Conservation (phyloP, 2,888 invertebrate species). For the Coenonympha glycerion region DNA sequence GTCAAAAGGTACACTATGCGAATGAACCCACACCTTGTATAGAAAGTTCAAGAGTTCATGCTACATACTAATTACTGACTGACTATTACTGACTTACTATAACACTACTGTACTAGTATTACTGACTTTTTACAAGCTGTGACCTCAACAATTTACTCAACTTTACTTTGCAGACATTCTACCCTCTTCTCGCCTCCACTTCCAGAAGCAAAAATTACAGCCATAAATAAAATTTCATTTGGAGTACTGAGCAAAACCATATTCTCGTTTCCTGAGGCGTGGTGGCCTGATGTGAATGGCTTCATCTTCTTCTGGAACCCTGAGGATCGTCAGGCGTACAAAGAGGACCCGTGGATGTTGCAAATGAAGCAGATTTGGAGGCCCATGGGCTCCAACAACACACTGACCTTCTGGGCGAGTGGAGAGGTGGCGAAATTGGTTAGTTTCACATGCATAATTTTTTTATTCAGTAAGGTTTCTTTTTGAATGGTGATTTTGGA, state of each 20-base stretch:
- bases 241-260: conserved; percentile 81
- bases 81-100: too few species aligned
- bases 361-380: conserved; percentile 37
- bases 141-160: too few species aligned
- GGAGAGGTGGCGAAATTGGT: conserved; percentile 30
- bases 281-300: conserved; percentile 71
- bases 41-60: too few species aligned
- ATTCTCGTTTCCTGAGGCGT: conserved; percentile 75
- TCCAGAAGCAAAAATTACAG: conserved; percentile 64
- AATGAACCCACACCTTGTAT: too few species aligned
- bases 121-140: too few species aligned
- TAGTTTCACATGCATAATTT: conserved; percentile 4
- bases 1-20: too few species aligned
- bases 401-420: conserved; percentile 32
- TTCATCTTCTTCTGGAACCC: conserved; percentile 36
- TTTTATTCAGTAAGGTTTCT: not conserved
- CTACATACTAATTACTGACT: too few species aligned
- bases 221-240: conserved; percentile 76
- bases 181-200: conserved; percentile 74
- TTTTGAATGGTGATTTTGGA: too few species aligned
- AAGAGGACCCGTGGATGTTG: conserved; percentile 35
- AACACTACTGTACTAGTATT: too few species aligned
- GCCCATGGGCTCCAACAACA: conserved; percentile 30
- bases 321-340: conserved; percentile 26
- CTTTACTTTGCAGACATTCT: conserved; percentile 45